Base-by-base conservation (phyloP, 30 jellyfish, hydroid and myxozoan genomes). In the Turritopsis dohrnii region DNA sequence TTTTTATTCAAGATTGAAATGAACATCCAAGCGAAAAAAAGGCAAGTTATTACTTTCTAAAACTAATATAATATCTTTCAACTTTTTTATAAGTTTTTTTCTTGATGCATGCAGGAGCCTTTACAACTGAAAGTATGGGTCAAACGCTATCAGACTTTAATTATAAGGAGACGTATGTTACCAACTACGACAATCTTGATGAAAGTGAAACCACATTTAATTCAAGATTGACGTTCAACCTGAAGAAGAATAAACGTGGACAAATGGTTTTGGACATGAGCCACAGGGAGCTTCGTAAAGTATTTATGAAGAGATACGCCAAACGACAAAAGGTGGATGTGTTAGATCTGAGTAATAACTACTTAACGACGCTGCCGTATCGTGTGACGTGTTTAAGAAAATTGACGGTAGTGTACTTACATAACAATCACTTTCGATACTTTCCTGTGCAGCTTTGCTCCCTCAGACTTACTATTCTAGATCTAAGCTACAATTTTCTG, bases 361-460 rank as follows among this genome's bases (percentile, higher is more conserved):
- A 69, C 19, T 1, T 69, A 0, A 69, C 28, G 30, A 69, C 77
- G 77, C 22, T 69, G 9, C 77, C 77, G 9, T 19, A 69, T 69
- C 77, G 30, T 21, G 30, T 69, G 77, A 27, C 77, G 30, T n/a
- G 77, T 27, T n/a, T 69, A 27, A 69, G 31, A 27, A 27, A 23
- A n/a, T 69, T 69, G 77, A 69, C 31, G 19, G 77, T 7, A 69
- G 30, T 69, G 16, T 69, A 69, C 19, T 69, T 69, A 69, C 77
- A 69, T 8, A 17, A 69, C 77, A 69, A 69, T 69, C 77, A 19
- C 22, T 27, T 69, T 23, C 16, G 22, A 27, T 69, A 69, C 19
- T 69, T 69, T 19, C 77, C 77, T 27, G 77, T 69, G 77, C 77
- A 69, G 22, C 28, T 69, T 19, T 69, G 77, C 30, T 69, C 77